A percentile compares a stretch with the other conserved stretches of the same genome.
Conservation (phyloP, 2,797 vertebrate species). For the Octomys mimax region DNA sequence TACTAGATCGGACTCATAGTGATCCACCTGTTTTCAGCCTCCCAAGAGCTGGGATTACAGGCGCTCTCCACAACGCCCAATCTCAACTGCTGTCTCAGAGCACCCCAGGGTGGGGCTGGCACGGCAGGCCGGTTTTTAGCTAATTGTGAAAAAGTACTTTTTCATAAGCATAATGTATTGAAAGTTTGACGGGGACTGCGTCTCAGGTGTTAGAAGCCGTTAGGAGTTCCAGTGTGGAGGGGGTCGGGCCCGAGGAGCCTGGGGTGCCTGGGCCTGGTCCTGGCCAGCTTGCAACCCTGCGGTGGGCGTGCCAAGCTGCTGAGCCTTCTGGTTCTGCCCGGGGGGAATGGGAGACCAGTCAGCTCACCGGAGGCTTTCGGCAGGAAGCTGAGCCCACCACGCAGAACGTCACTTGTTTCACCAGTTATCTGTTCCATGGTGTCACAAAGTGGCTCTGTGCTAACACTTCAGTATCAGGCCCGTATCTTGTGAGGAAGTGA, state of each 20-base stretch:
- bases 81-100: too few relatives aligned
- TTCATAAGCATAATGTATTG: slow-evolving; percentile 43
- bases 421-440: slow-evolving; percentile 36
- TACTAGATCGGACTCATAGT: too few relatives aligned
- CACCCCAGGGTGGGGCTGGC: too few relatives aligned
- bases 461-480: neutral
- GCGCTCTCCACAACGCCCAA: too few relatives aligned
- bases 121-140: neutral
- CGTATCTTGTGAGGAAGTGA: neutral
- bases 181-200: neutral
- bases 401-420: neutral
- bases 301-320: neutral
- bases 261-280: neutral
- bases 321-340: neutral
- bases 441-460: slow-evolving; percentile 18
- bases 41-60: too few relatives aligned
- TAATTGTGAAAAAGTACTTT: slow-evolving; percentile 8
- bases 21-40: too few relatives aligned
- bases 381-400: neutral
- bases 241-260: neutral
- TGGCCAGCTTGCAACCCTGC: neutral
- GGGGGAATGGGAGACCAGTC: neutral
- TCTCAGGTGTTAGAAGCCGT: slow-evolving; percentile 50
- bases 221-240: neutral
- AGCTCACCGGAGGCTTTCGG: neutral